Evolutionary conservation across 2,113 vertebrate genomes (phyloP), one percentile per base, ranked within the genome.

Genomic region (Megaleporinus macrocephalus): DNA sequence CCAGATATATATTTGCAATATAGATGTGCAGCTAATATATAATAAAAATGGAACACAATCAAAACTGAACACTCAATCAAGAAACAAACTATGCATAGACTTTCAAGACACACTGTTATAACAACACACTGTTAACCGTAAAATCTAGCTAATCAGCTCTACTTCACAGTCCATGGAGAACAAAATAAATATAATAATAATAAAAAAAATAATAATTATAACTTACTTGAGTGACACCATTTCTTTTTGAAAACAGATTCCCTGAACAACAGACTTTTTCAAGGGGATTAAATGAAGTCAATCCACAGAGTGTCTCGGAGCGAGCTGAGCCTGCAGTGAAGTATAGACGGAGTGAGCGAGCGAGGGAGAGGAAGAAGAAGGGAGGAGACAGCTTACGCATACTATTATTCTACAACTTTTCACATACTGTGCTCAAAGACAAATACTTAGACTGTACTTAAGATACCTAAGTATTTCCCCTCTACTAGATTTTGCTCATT

Each of bases 251-350:
- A 3, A 10, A 11, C 20, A 0, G 12, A 0, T 14, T 20, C 24
- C 63, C 73, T 59, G 62, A 53, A 57, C 80, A 82, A 47, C 73
- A 76, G 0, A 82, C 69, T 0, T 16, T 62, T 65, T 20, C 10
- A 77, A 29, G 16, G 20, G 57, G 26, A 59, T 7, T 29, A 16
- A 24, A 33, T 18, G 27, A 26, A 26, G 44, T 4, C 18, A 4
- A 7, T 57, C 20, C 53, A 15, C 53, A 57, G 20, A n/a, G 41
- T 44, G 55, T 61, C 26, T 63, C 13, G 27, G 9, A 5, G 65
- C 12, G 9, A 36, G 49, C 66, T n/a, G 33, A 55, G 15, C 20
- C 30, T 55, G 51, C 26, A 24, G 49, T 22, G 3, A 14, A 55
- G 53, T 30, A 72, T 22, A 72, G 14, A 49, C 41, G 0, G n/a